Evolutionary conservation across 37 sponge, comb jelly and placozoan species (phyloP), one percentile per base, ranked within the genome.

Genomic region (Cliona cf. orientalis): DNA sequence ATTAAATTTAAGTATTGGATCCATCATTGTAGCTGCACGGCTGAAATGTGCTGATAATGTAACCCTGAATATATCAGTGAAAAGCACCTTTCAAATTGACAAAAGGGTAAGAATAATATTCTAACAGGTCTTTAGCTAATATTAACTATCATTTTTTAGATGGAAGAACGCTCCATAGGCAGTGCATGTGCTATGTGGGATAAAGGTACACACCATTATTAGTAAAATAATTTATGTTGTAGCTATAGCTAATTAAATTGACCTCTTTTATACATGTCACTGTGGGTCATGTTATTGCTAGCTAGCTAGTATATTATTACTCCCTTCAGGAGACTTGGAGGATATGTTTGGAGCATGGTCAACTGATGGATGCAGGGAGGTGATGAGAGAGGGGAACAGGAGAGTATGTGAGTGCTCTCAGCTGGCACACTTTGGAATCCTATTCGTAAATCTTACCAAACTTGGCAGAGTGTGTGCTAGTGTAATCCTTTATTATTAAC

Each of bases 161-260:
- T 69, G 42, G 29, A 41, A 29, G 44, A 69, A 3, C 2, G n/a
- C 22, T 21, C 23, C 3, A 12, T 23, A 21, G 11, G n/a, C 2
- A 57, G 75, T 22, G 58, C 1, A 25, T 75, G 75, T 75, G 75
- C 38, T 0, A 6, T 26, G 42, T 75, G 60, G 59, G 46, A 77
- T 5, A 17, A 64, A 34, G 65, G n/a, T 31, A 2, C 12, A 35
- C 17, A 57, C 58, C n/a, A n/a, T n/a, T n/a, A n/a, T n/a, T n/a
- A n/a, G n/a, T n/a, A n/a, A n/a, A n/a, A n/a, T n/a, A n/a, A n/a
- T n/a, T n/a, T n/a, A 42, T 28, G 23, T 12, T 11, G 5, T 21
- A 31, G 67, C 67, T 35, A 66, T 36, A 36, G 17, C 11, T 3
- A 68, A 23, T 37, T 9, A 37, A 68, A 3, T 34, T n/a, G n/a